A percentile compares a stretch with the other conserved stretches of the same genome.
phyloP scores from a whole-genome alignment of 2,113 vertebrate genomes.

The Capreolus pygargus region DNA sequence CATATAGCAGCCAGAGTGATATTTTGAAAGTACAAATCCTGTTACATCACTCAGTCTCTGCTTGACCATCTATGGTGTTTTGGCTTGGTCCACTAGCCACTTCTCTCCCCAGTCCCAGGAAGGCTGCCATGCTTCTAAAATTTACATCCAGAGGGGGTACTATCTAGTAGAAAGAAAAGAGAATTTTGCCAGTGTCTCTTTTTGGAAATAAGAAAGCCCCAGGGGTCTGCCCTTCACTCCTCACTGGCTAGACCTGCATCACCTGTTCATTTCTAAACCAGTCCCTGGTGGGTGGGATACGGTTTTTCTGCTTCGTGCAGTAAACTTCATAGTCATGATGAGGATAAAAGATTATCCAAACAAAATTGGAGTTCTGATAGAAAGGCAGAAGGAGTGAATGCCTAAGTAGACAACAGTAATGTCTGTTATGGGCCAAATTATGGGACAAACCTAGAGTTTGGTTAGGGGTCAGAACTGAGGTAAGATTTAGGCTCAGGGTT shows the following conservation, averaged over 20 bases:
- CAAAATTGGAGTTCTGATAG: not conserved
- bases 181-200: not conserved
- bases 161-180: not conserved
- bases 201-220: not conserved
- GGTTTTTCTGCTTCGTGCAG: not conserved
- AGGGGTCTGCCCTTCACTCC: not conserved
- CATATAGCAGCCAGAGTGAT: not conserved
- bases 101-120: not conserved
- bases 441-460: not conserved
- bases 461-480: not conserved
- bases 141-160: not conserved
- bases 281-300: not conserved
- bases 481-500: not conserved
- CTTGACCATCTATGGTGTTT: not conserved
- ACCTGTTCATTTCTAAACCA: not conserved
- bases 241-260: not conserved
- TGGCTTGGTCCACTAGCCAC: not conserved
- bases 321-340: not conserved
- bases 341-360: not conserved
- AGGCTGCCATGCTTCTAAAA: not conserved
- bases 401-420: not conserved
- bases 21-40: not conserved
- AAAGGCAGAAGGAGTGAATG: not conserved
- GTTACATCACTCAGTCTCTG: not conserved
- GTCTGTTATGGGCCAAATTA: not conserved